phyloP scores from a whole-genome alignment of 1,140 invertebrate species.

The Brachionus plicatilis region DNA sequence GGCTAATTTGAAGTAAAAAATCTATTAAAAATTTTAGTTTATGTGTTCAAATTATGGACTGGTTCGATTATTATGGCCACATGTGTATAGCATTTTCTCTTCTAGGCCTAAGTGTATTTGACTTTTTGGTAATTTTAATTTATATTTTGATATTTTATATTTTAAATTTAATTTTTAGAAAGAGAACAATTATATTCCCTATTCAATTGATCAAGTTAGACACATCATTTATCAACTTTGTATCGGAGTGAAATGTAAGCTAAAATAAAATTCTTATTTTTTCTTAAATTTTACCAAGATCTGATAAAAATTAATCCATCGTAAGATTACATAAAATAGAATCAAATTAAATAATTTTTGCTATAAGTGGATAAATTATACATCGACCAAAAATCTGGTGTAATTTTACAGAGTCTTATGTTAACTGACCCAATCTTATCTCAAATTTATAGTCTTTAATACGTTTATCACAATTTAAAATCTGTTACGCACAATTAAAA shows the following conservation, averaged over 20 bases:
- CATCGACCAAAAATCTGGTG: no score
- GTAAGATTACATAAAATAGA: no score
- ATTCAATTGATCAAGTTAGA: constrained; percentile 90
- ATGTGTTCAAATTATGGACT: constrained; percentile 95
- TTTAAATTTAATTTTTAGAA: constrained; percentile 65
- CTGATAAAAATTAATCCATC: no score
- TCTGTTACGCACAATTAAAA: no score
- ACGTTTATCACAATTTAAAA: no score
- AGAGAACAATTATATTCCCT: constrained; percentile 97
- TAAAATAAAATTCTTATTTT: not conserved
- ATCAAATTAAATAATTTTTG: no score
- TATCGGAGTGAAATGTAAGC: constrained; percentile 84
- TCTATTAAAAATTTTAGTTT: constrained; percentile 57
- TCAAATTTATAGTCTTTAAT: no score
- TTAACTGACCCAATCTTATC: no score
- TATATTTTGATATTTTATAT: not conserved
- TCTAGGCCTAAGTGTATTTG: constrained; percentile 96
- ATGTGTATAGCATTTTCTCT: constrained; percentile 99
- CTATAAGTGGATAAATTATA: no score
- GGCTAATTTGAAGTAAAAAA: not conserved
- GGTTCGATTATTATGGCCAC: constrained; percentile 98
- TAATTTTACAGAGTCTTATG: no score
- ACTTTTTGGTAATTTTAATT: constrained; percentile 75
- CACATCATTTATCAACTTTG: constrained; percentile 96
- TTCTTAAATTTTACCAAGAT: no score